Evolutionary conservation across 2,888 invertebrate genomes (phyloP).

Genomic region (Bellardia pandia): DNA sequence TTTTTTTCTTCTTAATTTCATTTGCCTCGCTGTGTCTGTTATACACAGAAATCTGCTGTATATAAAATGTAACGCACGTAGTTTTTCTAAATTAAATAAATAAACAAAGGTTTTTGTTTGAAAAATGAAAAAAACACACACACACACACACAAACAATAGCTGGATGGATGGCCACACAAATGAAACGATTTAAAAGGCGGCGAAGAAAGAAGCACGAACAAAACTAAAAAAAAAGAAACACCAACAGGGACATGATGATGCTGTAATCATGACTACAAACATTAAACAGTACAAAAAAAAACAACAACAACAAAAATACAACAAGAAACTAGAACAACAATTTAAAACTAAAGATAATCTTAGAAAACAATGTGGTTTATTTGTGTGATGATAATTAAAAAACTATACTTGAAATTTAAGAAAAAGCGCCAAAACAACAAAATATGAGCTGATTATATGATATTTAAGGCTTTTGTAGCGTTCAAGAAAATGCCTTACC

Average conservation of each 20-base stretch:
- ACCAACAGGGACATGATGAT: constrained; percentile 4
- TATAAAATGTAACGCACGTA: constrained; percentile 23
- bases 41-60: not conserved
- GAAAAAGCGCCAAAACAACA: not conserved
- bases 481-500: no score
- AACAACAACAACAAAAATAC: not conserved
- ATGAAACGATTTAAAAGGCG: constrained; percentile 9
- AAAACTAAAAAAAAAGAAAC: not conserved
- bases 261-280: constrained; percentile 35
- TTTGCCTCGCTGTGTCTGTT: not conserved
- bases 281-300: not conserved
- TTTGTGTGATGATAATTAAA: not conserved
- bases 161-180: constrained; percentile 10
- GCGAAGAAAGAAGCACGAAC: no score
- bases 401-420: not conserved
- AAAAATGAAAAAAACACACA: not conserved
- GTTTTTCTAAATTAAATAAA: constrained; percentile 39
- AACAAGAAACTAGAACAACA: constrained; percentile 13
- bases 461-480: no score
- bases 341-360: constrained; percentile 1
- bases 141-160: not conserved
- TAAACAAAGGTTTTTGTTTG: constrained; percentile 20
- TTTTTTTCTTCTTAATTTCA: not conserved
- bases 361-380: constrained; percentile 8
- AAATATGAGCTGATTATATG: no score